Evolutionary conservation across 2,113 vertebrate genomes (phyloP), one percentile per base, ranked within the genome.

Genomic region (Donacobius atricapilla): DNA sequence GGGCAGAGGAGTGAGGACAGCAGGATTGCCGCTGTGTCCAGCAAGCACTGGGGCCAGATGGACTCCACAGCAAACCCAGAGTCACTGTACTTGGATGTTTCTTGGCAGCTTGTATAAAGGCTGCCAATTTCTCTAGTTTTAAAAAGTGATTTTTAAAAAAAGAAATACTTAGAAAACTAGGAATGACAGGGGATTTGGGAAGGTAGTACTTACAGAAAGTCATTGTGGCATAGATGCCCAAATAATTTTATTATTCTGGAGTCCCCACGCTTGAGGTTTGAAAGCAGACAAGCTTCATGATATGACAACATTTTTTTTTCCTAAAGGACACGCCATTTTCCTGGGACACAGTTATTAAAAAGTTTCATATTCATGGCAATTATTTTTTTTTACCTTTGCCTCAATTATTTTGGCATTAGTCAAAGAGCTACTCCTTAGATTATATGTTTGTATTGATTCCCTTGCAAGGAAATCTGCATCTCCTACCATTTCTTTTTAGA

Each of bases 11-110:
- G 33, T 3, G 4, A 2, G 71, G 12, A 33, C 22, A 23, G 47
- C 51, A 66, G 60, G 44, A 47, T 17, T 30, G 31, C 22, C 50
- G 66, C 60, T 60, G 51, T 4, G 1, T 20, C 77, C 61, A 44
- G 53, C 1, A 0, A 11, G 15, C 0, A 0, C 76, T 1, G 0
- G 54, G 54, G 40, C 51, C 40, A 35, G n/a, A 42, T 54, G 42
- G 57, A n/a, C 23, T 28, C 60, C 35, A 16, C 48, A 51, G 65
- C 30, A 77, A 79, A 25, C 35, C 60, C 33, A 10, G 33, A 61
- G 42, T 33, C 77, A 19, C 18, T 50, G 9, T 21, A 42, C 54
- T 83, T 61, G 4, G 5, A 1, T 42, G 21, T 53, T 86, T 10
- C 56, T 90, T 63, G 53, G 30, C 9, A 93, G 40, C 56, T 47